phyloP scores from a whole-genome alignment of 2,113 vertebrate genomes.

The Myiozetetes cayanensis region DNA sequence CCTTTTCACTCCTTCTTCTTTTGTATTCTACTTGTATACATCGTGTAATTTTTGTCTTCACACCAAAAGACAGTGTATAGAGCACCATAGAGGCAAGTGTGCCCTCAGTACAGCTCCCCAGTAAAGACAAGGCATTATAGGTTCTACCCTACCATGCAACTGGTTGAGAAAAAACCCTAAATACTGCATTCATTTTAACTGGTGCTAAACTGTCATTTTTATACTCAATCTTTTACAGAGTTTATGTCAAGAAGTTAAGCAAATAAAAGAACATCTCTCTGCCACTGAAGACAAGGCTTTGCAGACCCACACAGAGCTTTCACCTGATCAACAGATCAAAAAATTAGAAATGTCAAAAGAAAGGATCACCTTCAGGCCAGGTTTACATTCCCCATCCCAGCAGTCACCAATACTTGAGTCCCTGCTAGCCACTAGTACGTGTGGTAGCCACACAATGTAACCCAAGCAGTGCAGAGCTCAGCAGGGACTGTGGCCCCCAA shows the following conservation, averaged over 20 bases:
- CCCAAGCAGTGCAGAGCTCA: not conserved
- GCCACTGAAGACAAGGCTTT: not conserved
- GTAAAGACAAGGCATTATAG: not conserved
- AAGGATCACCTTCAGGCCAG: not conserved
- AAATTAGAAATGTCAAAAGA: not conserved
- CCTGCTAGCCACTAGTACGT: too few species aligned
- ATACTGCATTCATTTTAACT: not conserved
- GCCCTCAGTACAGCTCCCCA: not conserved
- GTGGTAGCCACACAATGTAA: not conserved
- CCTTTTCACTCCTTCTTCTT: not conserved
- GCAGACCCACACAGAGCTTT: not conserved
- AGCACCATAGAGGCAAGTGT: not conserved
- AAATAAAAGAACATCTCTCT: not conserved
- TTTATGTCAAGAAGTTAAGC: not conserved
- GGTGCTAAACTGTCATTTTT: not conserved
- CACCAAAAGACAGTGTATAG: not conserved
- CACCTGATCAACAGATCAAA: not conserved
- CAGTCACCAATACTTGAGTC: accelerated
- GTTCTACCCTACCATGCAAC: not conserved
- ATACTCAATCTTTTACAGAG: not conserved
- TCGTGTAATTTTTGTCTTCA: not conserved
- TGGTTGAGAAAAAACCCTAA: not conserved
- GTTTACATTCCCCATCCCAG: not conserved
- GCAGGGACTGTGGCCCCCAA: not conserved
- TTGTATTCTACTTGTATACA: not conserved